phyloP scores from a whole-genome alignment of 2,888 invertebrate species.

The Harpagoxenus sublaevis region DNA sequence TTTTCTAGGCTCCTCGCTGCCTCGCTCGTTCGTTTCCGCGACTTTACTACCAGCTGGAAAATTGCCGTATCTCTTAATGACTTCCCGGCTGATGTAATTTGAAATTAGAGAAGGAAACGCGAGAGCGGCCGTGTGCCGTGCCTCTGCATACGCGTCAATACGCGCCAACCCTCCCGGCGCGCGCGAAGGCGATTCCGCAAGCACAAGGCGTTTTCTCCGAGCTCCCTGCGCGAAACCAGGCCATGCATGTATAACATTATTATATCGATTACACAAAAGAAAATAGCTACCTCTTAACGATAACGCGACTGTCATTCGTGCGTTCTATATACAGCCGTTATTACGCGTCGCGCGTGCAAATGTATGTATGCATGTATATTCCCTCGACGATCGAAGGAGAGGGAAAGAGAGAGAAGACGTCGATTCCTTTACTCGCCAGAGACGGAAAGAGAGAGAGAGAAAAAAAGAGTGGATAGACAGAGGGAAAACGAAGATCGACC shows the following conservation, averaged over 20 bases:
- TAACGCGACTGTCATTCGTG: slow-evolving; percentile 48
- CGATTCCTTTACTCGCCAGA: background rate
- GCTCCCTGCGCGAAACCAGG: slow-evolving; percentile 45
- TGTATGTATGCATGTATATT: slow-evolving; percentile 26
- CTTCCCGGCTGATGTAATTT: slow-evolving; percentile 16
- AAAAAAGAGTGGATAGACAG: background rate
- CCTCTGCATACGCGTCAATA: slow-evolving; percentile 45
- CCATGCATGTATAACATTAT: slow-evolving; percentile 56
- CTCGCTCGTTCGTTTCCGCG: background rate
- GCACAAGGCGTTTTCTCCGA: slow-evolving; percentile 44
- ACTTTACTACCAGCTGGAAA: background rate
- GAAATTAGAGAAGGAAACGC: slow-evolving; percentile 30
- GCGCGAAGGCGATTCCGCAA: slow-evolving; percentile 39
- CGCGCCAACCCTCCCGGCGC: slow-evolving; percentile 33
- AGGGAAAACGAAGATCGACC: slow-evolving; percentile 28
- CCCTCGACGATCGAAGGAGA: slow-evolving; percentile 19
- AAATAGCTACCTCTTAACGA: slow-evolving; percentile 53
- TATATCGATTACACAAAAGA: slow-evolving; percentile 58
- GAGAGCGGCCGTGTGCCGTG: slow-evolving; percentile 2
- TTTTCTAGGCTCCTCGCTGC: background rate
- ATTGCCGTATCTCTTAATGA: slow-evolving; percentile 23
- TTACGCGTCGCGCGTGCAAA: slow-evolving; percentile 21
- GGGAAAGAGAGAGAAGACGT: background rate
- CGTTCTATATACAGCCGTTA: slow-evolving; percentile 39
- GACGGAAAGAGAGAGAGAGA: background rate